Evolutionary conservation across 2,113 vertebrate genomes (phyloP), one percentile per base, ranked within the genome.

Genomic region (Agapornis roseicollis): DNA sequence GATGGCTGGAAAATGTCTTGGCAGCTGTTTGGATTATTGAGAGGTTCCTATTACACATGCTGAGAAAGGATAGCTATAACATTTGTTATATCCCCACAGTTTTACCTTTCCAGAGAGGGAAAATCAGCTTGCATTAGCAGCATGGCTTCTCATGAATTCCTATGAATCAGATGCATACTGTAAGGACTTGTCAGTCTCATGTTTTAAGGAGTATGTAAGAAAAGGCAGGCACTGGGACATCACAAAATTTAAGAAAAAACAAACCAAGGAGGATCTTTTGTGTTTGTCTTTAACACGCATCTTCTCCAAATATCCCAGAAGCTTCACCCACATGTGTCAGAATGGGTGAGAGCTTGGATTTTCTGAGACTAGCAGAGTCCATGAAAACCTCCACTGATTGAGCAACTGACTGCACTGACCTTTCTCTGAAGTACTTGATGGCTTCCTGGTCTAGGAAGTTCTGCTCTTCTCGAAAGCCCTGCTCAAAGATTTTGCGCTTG

Each of bases 401-500:
- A 96, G 97, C 90, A 68, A 98, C 95, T 92, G 98, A 97, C 94
- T 98, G 97, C 85, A 99, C 98, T 85, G 99, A 98, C 96, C 98
- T 98, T 95, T 99, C 99, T 91, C 97, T 98, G 97, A 99, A 99
- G 98, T 99, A 99, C 98, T 99, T 99, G 98, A 99, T 98, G 80
- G 99, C 98, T 92, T 99, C 99, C 64, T 98, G 98, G 96, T 99
- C 99, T 89, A 99, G 98, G 98, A 98, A 99, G 96, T 98, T 98
- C 94, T 99, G 99, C 96, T 99, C 99, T 97, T 99, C 99, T 47
- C 98, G 98, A 81, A 99, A 99, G 85, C 98, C 98, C 97, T 99
- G 99, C 98, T 99, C 99, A 50, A 99, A 99, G 88, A 99, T 98
- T 97, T 99, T 99, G 82, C 99, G 98, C 91, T 99, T 99, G 98